A percentile compares a stretch with the other conserved stretches of the same genome.
These are phyloP conservation scores for Rhagonycha lutea DNA, from an alignment of 2,888 invertebrate species.

Conservation along the genomic window DNA sequence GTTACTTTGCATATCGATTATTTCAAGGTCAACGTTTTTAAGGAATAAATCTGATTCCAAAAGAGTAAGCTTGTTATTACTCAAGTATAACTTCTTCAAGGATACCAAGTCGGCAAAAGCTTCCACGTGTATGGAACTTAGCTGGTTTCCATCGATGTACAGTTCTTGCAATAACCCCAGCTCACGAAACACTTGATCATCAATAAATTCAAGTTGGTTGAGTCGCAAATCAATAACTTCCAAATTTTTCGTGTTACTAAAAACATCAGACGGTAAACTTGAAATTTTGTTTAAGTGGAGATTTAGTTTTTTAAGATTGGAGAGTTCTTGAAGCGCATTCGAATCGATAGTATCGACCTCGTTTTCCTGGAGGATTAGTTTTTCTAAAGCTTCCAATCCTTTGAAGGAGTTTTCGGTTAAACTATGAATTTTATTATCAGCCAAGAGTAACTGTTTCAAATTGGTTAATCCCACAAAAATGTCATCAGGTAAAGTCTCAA, in stretches of 20 bases:
- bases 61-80: slow-evolving; percentile 41
- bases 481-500: slow-evolving; percentile 44
- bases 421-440: slow-evolving; percentile 43
- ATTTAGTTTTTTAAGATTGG: slow-evolving; percentile 38
- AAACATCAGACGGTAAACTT: slow-evolving; percentile 30
- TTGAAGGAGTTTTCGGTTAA: slow-evolving; percentile 45
- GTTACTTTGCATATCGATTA: slow-evolving; percentile 4
- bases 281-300: slow-evolving; percentile 41
- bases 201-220: slow-evolving; percentile 40
- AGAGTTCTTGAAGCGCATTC: slow-evolving; percentile 44
- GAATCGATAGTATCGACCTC: slow-evolving; percentile 40
- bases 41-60: slow-evolving; percentile 25
- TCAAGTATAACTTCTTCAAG: slow-evolving; percentile 45
- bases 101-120: slow-evolving; percentile 41
- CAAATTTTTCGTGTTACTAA: slow-evolving; percentile 25
- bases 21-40: background rate
- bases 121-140: slow-evolving; percentile 35
- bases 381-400: slow-evolving; percentile 43
- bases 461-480: slow-evolving; percentile 49
- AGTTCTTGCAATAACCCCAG: slow-evolving; percentile 39
- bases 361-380: slow-evolving; percentile 44
- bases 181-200: slow-evolving; percentile 32
- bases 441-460: slow-evolving; percentile 43
- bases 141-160: slow-evolving; percentile 43
- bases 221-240: slow-evolving; percentile 40